phyloP scores from a whole-genome alignment of 2,888 invertebrate species.

The Meghimatium bilineatum region DNA sequence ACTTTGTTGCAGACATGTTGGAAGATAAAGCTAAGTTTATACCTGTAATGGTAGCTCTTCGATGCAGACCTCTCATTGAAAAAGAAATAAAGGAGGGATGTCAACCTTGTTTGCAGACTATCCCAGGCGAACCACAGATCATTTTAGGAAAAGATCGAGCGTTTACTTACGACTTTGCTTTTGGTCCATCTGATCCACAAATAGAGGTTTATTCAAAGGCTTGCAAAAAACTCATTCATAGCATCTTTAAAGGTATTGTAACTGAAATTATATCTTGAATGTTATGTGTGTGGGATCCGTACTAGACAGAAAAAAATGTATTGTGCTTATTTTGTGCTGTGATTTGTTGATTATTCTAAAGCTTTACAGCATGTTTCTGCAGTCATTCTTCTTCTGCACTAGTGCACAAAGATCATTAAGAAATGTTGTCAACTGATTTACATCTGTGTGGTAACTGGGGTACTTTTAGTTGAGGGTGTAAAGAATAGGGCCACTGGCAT shows the following conservation, averaged over 20 bases:
- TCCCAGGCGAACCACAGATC: constrained; percentile 77
- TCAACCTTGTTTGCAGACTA: constrained; percentile 82
- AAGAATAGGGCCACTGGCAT: too few relatives aligned
- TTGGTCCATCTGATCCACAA: constrained; percentile 84
- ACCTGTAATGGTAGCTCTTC: constrained; percentile 80
- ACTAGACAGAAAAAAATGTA: neutral
- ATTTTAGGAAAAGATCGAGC: constrained; percentile 83
- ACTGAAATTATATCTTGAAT: neutral
- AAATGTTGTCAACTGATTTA: too few relatives aligned
- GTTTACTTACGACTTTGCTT: constrained; percentile 91
- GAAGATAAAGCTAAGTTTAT: constrained; percentile 44
- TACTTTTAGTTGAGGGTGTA: too few relatives aligned
- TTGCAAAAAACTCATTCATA: constrained; percentile 84
- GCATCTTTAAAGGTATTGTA: constrained; percentile 85
- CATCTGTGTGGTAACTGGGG: too few relatives aligned
- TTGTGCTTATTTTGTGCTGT: neutral
- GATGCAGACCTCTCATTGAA: constrained; percentile 87
- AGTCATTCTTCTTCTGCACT: too few relatives aligned
- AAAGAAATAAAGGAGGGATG: constrained; percentile 87
- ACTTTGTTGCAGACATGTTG: constrained; percentile 16
- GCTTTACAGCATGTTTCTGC: too few relatives aligned
- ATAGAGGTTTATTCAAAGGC: constrained; percentile 85
- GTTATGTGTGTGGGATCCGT: neutral
- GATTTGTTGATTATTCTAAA: too few relatives aligned
- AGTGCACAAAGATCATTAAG: too few relatives aligned